Conservation (phyloP, 2,113 vertebrate genomes). For the Rhinogobius similis region DNA sequence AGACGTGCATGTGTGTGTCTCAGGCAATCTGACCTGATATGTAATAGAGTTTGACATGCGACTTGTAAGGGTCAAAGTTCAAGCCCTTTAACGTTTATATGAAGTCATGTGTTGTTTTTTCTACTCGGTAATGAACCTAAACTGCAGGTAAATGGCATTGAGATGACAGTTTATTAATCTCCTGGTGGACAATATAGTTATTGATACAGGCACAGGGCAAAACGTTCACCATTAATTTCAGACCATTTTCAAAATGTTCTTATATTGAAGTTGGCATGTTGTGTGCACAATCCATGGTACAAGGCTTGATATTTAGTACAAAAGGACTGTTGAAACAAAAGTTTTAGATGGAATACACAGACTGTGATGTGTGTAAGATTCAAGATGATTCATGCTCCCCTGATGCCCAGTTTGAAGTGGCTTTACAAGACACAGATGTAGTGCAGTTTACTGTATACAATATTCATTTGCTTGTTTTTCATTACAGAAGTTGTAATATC, state of each 20-base stretch:
- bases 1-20: background rate
- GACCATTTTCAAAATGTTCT: background rate
- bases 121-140: constrained; percentile 36
- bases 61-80: constrained; percentile 63
- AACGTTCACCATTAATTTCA: constrained; percentile 4
- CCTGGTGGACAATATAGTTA: constrained; percentile 9
- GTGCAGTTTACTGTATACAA: too few species aligned
- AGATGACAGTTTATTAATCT: constrained; percentile 43
- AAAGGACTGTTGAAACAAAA: background rate
- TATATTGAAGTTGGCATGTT: background rate
- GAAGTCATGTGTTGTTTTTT: constrained; percentile 50
- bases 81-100: constrained; percentile 71
- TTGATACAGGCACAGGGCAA: background rate
- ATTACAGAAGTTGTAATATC: too few species aligned
- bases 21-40: constrained; percentile 35
- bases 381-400: too few species aligned
- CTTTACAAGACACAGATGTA: background rate
- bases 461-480: too few species aligned
- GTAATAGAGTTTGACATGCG: constrained; percentile 48
- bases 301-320: too few species aligned
- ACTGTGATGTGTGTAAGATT: background rate
- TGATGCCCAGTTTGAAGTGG: background rate
- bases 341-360: background rate
- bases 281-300: background rate
- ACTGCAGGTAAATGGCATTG: constrained; percentile 33